These are phyloP conservation scores for Phallusia fumigata DNA, from an alignment of 23 tunicate genomes.

Conservation along the genomic window DNA sequence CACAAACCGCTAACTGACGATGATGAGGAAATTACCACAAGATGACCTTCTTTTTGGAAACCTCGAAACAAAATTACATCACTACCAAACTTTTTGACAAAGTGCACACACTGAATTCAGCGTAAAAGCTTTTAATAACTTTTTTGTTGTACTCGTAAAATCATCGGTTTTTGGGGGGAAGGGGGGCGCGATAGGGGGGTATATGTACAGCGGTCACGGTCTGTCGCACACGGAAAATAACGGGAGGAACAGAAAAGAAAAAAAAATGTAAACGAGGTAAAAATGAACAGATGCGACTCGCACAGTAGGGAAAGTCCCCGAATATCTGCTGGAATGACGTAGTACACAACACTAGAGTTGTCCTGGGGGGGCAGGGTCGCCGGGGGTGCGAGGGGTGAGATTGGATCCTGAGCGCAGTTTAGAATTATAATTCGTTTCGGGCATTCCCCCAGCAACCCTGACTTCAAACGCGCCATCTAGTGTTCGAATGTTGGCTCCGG, in stretches of 20 bases:
- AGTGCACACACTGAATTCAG: no score
- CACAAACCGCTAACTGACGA: no score
- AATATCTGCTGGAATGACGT: neutral
- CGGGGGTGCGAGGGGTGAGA: no score
- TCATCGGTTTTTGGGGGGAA: neutral
- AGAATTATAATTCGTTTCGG: no score
- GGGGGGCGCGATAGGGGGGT: neutral
- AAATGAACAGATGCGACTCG: neutral
- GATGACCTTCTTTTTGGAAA: no score
- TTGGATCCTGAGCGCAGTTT: no score
- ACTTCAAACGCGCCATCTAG: neutral
- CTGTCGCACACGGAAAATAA: no score
- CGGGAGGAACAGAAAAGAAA: neutral
- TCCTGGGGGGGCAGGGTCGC: neutral
- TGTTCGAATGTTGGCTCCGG: constrained; percentile 3
- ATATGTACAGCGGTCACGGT: neutral
- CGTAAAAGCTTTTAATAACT: no score
- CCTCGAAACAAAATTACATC: no score
- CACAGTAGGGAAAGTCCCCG: neutral
- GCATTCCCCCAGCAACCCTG: neutral
- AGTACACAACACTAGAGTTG: neutral
- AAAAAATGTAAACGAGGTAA: neutral
- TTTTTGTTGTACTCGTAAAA: constrained; percentile 11
- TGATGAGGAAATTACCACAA: no score
- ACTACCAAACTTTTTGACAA: no score